Percentiles rank a stretch among this genome's conserved stretches.
Conservation (phyloP, 2,888 invertebrate genomes). For the Timandra comae region DNA sequence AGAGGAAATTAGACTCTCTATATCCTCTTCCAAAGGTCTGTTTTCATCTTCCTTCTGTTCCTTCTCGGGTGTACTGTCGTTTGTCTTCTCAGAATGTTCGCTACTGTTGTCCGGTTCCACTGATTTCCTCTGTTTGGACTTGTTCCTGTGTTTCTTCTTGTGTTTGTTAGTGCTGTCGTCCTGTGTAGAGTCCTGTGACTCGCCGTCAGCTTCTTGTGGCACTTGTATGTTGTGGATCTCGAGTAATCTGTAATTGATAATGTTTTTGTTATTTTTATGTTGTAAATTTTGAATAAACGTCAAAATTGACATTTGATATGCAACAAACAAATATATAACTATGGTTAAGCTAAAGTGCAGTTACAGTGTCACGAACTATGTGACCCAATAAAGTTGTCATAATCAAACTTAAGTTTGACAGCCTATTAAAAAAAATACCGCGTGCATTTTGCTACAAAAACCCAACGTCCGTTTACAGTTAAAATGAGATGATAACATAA, state of each 20-base stretch:
- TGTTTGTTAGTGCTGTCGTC: constrained; percentile 48
- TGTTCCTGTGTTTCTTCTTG: constrained; percentile 60
- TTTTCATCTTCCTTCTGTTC: constrained; percentile 35
- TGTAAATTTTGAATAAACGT: too few relatives aligned
- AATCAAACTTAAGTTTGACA: too few relatives aligned
- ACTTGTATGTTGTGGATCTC: constrained; percentile 83
- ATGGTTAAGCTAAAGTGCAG: too few relatives aligned
- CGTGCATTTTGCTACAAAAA: too few relatives aligned
- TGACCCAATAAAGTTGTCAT: too few relatives aligned
- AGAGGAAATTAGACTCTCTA: constrained; percentile 69
- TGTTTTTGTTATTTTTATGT: too few relatives aligned
- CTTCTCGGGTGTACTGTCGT: constrained; percentile 56
- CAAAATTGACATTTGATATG: too few relatives aligned
- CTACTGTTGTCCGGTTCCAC: constrained; percentile 54
- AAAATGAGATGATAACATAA: too few relatives aligned
- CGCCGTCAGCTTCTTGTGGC: constrained; percentile 74
- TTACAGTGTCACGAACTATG: too few relatives aligned
- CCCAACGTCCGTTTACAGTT: too few relatives aligned
- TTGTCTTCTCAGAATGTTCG: constrained; percentile 52
- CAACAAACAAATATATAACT: too few relatives aligned
- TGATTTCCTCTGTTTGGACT: constrained; percentile 60
- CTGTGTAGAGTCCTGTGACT: constrained; percentile 36
- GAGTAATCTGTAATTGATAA: constrained; percentile 79
- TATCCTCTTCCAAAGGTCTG: constrained; percentile 54
- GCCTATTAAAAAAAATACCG: too few relatives aligned